Evolutionary conservation across 2,113 vertebrate genomes (phyloP).

Genomic region (Stegastes partitus): DNA sequence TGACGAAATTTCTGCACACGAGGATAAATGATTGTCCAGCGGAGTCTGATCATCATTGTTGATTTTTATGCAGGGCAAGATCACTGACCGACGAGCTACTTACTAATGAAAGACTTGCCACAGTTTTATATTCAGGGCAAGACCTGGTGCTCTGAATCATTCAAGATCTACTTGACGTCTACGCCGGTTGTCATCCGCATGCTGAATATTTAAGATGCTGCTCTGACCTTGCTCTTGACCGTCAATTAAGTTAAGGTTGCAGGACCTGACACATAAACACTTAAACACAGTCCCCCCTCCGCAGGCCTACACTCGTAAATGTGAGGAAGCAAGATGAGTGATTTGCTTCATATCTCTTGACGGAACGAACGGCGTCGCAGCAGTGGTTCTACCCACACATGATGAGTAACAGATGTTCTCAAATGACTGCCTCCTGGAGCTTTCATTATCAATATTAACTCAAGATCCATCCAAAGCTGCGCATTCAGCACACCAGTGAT

Average conservation of each 20-base stretch:
- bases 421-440: constrained; percentile 42
- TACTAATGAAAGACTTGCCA: background rate
- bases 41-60: too few relatives aligned
- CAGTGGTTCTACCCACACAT: background rate
- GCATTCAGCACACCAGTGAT: constrained; percentile 18
- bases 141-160: background rate
- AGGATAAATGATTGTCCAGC: too few relatives aligned
- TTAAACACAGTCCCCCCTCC: background rate
- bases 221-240: constrained; percentile 15
- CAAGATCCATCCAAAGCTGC: constrained; percentile 3
- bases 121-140: constrained; percentile 23
- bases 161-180: constrained; percentile 25
- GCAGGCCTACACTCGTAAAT: background rate
- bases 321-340: background rate
- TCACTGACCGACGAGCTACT: background rate
- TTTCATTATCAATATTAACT: constrained; percentile 44
- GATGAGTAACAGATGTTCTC: constrained; percentile 56
- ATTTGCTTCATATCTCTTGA: constrained; percentile 7
- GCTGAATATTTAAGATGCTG: background rate
- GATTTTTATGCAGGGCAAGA: background rate
- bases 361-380: constrained; percentile 20
- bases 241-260: background rate
- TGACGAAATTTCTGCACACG: too few relatives aligned
- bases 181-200: background rate
- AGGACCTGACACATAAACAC: background rate